phyloP scores from a whole-genome alignment of 2,113 vertebrate genomes.

The Myiozetetes cayanensis region DNA sequence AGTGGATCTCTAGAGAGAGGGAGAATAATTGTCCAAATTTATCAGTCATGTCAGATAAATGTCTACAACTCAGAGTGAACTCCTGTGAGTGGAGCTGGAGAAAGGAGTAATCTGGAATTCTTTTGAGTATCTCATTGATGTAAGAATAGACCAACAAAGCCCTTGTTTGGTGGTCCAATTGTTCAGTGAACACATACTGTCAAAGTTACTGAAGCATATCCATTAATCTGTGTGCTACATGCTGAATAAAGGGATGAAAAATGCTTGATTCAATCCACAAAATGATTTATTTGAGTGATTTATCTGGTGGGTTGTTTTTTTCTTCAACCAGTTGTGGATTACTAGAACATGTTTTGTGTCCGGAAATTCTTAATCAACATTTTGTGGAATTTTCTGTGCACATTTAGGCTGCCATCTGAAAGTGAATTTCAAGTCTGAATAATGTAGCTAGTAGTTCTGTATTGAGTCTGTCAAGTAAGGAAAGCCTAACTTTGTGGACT shows the following conservation, averaged over 20 bases:
- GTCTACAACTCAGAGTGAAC: constrained; percentile 8
- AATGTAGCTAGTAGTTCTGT: neutral
- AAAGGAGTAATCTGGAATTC: constrained; percentile 59
- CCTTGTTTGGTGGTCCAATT: constrained; percentile 49
- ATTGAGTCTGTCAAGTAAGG: neutral
- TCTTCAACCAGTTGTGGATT: neutral
- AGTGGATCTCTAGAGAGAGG: constrained; percentile 31
- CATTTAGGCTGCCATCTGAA: neutral
- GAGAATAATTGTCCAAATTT: constrained; percentile 38
- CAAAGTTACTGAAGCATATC: constrained; percentile 11
- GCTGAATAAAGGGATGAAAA: constrained; percentile 39
- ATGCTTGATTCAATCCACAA: constrained; percentile 26
- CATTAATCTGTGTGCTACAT: constrained; percentile 38
- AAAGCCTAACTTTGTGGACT: neutral
- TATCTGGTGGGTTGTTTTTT: neutral
- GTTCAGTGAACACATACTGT: constrained; percentile 29
- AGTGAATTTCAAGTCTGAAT: neutral
- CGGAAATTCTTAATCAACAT: constrained; percentile 35
- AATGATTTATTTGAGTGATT: neutral
- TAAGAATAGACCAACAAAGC: constrained; percentile 8
- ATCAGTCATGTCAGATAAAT: constrained; percentile 47
- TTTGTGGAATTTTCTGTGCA: neutral
- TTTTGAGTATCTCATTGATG: constrained; percentile 38
- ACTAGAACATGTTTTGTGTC: neutral
- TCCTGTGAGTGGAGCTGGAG: constrained; percentile 35